Evolutionary conservation across 2,888 invertebrate species (phyloP).

Genomic region (Rhingia campestris): DNA sequence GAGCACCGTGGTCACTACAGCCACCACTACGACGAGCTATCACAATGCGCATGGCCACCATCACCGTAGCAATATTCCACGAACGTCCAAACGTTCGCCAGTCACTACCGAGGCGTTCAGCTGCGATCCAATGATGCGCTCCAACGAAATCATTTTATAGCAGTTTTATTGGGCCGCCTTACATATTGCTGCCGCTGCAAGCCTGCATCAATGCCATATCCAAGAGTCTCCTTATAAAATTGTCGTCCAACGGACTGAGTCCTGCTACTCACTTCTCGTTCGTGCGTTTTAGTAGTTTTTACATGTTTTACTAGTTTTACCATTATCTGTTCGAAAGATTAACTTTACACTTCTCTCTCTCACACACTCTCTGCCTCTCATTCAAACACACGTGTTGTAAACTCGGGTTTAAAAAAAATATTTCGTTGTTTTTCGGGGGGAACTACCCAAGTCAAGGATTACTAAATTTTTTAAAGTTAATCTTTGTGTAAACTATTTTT

Average conservation of each 20-base stretch:
- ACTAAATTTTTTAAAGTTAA: constrained; percentile 45
- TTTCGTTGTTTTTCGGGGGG: constrained; percentile 71
- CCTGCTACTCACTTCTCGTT: constrained; percentile 67
- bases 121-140: constrained; percentile 80
- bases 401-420: constrained; percentile 21
- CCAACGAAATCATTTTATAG: constrained; percentile 82
- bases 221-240: constrained; percentile 65
- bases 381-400: background rate
- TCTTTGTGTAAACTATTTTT: constrained; percentile 38
- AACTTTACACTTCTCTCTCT: constrained; percentile 36
- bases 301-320: constrained; percentile 55
- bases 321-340: constrained; percentile 46
- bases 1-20: constrained; percentile 74
- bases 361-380: constrained; percentile 15
- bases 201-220: constrained; percentile 69
- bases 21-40: constrained; percentile 77
- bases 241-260: constrained; percentile 71
- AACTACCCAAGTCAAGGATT: constrained; percentile 15
- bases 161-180: constrained; percentile 68
- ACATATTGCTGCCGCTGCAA: constrained; percentile 21
- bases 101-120: constrained; percentile 77
- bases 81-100: constrained; percentile 77
- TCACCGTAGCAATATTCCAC: constrained; percentile 74
- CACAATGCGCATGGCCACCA: constrained; percentile 77
- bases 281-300: constrained; percentile 64